Conservation (phyloP, 2,888 invertebrate genomes). For the Ormyrus thymus region DNA sequence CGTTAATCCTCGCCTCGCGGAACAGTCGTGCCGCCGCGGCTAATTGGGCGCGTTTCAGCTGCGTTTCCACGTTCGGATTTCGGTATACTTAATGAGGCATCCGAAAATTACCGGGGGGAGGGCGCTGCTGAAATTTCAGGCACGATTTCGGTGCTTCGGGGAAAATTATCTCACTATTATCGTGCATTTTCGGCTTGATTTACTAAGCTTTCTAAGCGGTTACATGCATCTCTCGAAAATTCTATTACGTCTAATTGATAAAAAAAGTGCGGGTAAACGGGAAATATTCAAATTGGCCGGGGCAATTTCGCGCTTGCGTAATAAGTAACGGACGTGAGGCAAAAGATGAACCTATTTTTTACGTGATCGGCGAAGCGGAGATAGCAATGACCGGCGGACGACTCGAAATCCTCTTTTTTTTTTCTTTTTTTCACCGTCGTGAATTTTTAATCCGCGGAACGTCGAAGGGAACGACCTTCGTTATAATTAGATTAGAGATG, state of each 20-base stretch:
- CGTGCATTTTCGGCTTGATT: neutral
- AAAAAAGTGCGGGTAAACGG: neutral
- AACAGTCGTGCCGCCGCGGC: too few relatives aligned
- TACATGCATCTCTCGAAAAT: conserved; percentile 18
- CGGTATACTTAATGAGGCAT: too few relatives aligned
- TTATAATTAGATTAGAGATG: neutral
- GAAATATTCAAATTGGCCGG: conserved; percentile 25
- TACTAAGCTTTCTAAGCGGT: conserved; percentile 5
- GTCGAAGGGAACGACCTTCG: conserved; percentile 20
- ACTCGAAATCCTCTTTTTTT: too few relatives aligned
- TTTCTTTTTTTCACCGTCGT: neutral
- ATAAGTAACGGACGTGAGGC: neutral
- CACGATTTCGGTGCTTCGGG: too few relatives aligned
- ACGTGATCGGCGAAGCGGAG: neutral
- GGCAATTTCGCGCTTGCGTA: conserved; percentile 29
- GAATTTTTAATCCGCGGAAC: neutral
- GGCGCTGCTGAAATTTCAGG: too few relatives aligned
- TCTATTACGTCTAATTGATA: conserved; percentile 13
- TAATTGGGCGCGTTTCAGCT: too few relatives aligned
- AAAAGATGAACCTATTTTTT: conserved; percentile 37
- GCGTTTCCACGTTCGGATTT: too few relatives aligned
- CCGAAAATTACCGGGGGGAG: too few relatives aligned
- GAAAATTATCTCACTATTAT: neutral
- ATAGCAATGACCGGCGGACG: too few relatives aligned
- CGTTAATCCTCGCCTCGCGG: conserved; percentile 32